phyloP scores from a whole-genome alignment of 2,888 invertebrate species.

The Enchytraeus crypticus region DNA sequence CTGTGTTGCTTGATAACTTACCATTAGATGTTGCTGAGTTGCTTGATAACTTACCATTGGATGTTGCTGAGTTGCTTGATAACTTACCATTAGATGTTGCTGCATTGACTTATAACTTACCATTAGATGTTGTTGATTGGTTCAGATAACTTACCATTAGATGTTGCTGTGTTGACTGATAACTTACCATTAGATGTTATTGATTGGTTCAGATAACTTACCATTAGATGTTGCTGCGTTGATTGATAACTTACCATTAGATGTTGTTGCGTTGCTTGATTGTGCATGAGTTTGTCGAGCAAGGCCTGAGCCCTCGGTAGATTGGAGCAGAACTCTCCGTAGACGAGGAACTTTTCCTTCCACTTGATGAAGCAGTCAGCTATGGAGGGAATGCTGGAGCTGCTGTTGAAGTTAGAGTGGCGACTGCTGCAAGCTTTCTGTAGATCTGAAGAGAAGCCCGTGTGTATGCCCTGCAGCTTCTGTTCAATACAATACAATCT shows the following conservation, averaged over 20 bases:
- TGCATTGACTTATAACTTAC: no score
- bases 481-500: constrained; percentile 49
- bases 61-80: no score
- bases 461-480: constrained; percentile 78
- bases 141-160: no score
- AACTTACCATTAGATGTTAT: constrained; percentile 35
- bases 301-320: constrained; percentile 75
- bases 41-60: no score
- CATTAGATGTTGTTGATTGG: no score
- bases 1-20: background rate
- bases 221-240: no score
- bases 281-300: constrained; percentile 55
- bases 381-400: constrained; percentile 25
- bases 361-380: constrained; percentile 58
- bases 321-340: constrained; percentile 92
- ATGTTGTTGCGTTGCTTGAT: constrained; percentile 18
- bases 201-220: no score
- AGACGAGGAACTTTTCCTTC: constrained; percentile 81
- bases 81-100: no score
- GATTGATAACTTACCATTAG: constrained; percentile 33
- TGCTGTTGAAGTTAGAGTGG: background rate
- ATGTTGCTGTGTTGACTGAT: no score
- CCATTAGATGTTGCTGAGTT: no score
- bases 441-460: constrained; percentile 71
- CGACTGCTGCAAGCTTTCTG: constrained; percentile 51